phyloP scores from a whole-genome alignment of 2,113 vertebrate species.

The Spheniscus mendiculus region DNA sequence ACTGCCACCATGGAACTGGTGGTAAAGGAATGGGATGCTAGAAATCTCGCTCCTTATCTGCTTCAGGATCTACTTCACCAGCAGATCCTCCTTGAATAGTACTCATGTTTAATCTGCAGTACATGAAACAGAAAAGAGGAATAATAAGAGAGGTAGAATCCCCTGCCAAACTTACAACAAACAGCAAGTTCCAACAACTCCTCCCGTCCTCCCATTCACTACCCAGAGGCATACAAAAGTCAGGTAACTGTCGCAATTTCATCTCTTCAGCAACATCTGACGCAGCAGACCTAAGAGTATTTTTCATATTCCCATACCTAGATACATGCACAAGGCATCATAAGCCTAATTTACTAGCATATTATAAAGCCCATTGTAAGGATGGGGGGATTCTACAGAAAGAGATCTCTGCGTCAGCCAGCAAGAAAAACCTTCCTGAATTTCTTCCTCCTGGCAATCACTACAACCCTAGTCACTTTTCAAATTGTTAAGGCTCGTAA shows the following conservation, averaged over 20 bases:
- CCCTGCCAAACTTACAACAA: not conserved
- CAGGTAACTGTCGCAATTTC: not conserved
- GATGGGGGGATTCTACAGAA: not conserved
- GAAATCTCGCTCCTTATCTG: not conserved
- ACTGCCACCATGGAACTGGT: not conserved
- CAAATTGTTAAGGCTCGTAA: not conserved
- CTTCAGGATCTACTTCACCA: not conserved
- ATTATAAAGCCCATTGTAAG: not conserved
- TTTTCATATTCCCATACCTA: not conserved
- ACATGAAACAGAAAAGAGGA: not conserved
- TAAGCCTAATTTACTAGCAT: not conserved
- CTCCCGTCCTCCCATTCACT: not conserved
- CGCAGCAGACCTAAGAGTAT: not conserved
- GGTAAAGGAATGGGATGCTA: not conserved
- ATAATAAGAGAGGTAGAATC: not conserved
- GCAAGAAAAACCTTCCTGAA: not conserved
- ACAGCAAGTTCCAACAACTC: constrained; percentile 15
- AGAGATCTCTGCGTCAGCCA: not conserved
- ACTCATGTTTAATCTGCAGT: not conserved
- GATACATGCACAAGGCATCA: not conserved
- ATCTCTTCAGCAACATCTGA: not conserved
- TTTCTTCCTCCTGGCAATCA: not conserved
- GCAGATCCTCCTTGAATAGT: not conserved
- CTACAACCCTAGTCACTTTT: not conserved
- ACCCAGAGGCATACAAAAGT: not conserved